A percentile compares a stretch with the other conserved stretches of the same genome.
phyloP scores from a whole-genome alignment of 2,888 invertebrate genomes.

The Beris morrisii region DNA sequence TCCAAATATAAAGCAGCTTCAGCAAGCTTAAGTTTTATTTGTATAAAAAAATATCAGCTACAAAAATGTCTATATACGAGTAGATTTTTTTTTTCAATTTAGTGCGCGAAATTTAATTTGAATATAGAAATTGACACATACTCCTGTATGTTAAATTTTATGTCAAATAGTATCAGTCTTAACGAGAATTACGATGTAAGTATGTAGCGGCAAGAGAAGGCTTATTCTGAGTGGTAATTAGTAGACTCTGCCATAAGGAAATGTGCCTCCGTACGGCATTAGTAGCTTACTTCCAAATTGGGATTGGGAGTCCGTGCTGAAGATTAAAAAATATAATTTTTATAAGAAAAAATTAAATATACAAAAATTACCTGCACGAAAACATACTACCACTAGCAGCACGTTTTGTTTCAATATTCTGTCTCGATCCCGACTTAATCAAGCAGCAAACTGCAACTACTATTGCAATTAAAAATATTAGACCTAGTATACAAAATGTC shows the following conservation, averaged over 20 bases:
- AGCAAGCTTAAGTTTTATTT: no score
- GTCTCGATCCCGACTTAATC: constrained; percentile 60
- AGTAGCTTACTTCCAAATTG: constrained; percentile 51
- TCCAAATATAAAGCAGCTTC: no score
- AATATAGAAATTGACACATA: no score
- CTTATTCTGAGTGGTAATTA: constrained; percentile 35
- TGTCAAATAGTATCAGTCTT: no score
- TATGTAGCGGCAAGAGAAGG: no score
- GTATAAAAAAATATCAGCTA: no score
- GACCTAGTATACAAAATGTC: constrained; percentile 71
- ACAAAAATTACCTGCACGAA: constrained; percentile 40
- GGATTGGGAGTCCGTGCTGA: constrained; percentile 54
- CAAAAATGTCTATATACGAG: no score
- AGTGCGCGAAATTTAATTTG: no score
- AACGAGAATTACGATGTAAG: no score
- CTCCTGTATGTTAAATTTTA: no score
- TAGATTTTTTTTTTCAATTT: no score
- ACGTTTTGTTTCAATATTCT: constrained; percentile 39
- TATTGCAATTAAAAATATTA: constrained; percentile 72
- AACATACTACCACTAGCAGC: constrained; percentile 40
- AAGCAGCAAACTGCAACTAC: constrained; percentile 70
- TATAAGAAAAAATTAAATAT: background rate
- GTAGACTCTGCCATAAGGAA: constrained; percentile 54
- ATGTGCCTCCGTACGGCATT: constrained; percentile 51
- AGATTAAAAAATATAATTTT: constrained; percentile 30